phyloP scores from a whole-genome alignment of 2,113 vertebrate genomes.

The Hylia prasina region DNA sequence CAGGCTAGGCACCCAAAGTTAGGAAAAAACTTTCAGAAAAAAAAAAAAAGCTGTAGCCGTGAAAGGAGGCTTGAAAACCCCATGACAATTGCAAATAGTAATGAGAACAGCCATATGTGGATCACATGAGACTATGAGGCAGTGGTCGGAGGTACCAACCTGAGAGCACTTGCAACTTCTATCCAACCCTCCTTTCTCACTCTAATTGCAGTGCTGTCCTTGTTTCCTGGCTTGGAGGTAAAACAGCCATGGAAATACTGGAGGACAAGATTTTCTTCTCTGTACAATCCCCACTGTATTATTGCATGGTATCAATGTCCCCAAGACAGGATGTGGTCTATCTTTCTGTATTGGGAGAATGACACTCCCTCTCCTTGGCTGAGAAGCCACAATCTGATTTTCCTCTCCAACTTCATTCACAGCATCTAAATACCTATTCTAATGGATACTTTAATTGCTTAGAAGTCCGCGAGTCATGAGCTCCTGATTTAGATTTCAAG shows the following conservation, averaged over 20 bases:
- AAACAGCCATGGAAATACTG: not conserved
- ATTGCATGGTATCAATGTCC: no score
- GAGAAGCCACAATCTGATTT: not conserved
- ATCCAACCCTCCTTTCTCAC: not conserved
- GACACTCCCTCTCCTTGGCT: not conserved
- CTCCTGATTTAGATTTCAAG: not conserved
- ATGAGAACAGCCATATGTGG: not conserved
- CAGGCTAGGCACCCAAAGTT: not conserved
- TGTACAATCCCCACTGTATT: not conserved
- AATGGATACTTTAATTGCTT: not conserved
- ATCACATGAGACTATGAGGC: not conserved
- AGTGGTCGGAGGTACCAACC: not conserved
- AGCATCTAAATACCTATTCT: not conserved
- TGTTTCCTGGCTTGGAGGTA: not conserved
- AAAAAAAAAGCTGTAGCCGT: not conserved
- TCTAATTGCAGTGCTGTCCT: not conserved
- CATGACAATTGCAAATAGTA: not conserved
- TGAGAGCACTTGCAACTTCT: not conserved
- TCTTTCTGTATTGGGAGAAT: accelerated
- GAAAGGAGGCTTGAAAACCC: not conserved
- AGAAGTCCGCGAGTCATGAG: not conserved
- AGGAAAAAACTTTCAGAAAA: not conserved
- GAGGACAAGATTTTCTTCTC: not conserved
- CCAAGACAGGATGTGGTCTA: not conserved
- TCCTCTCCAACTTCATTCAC: not conserved